A percentile compares a stretch with the other conserved stretches of the same genome.
phyloP scores from a whole-genome alignment of 2,888 invertebrate species.

The Nymphalis polychloros region DNA sequence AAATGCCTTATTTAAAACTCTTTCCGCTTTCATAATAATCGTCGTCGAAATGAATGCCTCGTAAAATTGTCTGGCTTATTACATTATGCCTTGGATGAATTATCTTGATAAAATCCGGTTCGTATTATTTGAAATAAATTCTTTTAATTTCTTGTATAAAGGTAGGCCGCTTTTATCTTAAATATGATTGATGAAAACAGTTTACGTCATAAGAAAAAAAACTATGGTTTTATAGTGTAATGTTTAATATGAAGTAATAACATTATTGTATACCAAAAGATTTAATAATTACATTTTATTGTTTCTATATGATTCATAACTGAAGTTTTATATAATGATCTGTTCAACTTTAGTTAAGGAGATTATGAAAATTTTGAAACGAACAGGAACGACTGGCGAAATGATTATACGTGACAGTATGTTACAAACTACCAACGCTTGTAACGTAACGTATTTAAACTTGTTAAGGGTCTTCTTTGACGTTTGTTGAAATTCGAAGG shows the following conservation, averaged over 20 bases:
- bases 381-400: too few relatives aligned
- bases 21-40: conserved; percentile 37
- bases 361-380: too few relatives aligned
- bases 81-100: conserved; percentile 40
- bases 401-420: too few relatives aligned
- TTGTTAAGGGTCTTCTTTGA: too few relatives aligned
- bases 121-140: conserved; percentile 38
- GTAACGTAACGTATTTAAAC: too few relatives aligned
- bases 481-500: too few relatives aligned
- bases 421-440: too few relatives aligned
- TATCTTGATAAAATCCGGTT: conserved; percentile 40
- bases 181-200: conserved; percentile 42
- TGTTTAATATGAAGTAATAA: conserved; percentile 31
- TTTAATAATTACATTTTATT: too few relatives aligned
- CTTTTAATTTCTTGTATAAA: conserved; percentile 36
- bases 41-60: conserved; percentile 52
- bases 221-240: conserved; percentile 35
- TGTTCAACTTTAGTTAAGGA: too few relatives aligned
- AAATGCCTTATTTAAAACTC: conserved; percentile 26
- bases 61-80: conserved; percentile 55
- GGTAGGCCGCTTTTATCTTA: conserved; percentile 28
- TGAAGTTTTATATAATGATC: too few relatives aligned
- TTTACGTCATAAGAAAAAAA: conserved; percentile 39
- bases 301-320: too few relatives aligned
- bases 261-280: too few relatives aligned